Evolutionary conservation across 2,797 vertebrate species (phyloP), one percentile per base, ranked within the genome.

Genomic region (Sphenopsis melanotis): DNA sequence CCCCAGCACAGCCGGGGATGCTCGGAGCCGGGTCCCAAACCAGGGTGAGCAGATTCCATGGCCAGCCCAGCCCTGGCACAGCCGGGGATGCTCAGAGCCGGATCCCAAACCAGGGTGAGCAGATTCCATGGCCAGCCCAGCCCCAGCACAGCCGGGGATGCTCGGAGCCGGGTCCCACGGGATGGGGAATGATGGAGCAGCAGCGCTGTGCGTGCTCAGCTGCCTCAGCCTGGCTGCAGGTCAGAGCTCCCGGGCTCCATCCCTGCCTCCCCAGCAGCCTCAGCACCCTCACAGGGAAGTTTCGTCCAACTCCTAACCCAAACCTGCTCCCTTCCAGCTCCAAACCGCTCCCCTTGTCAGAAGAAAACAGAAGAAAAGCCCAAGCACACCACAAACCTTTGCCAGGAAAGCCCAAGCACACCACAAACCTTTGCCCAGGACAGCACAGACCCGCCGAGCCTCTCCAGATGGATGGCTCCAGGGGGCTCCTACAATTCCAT

Each of bases 181-280:
- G n/a, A n/a, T n/a, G n/a, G 4, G 36, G 8, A 16, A 21, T 0
- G n/a, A 24, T 0, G 7, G 50, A 68, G 59, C 91, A 55, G 78
- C 37, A 5, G 42, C 0, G 2, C 55, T 8, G 24, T 0, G 0
- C 0, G 32, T 1, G 6, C 46, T 12, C 46, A 47, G 66, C 63
- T 34, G 56, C 71, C 42, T 7, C 4, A 27, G 60, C 47, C 66
- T 0, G 23, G 42, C 12, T 29, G 27, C 64, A 7, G 53, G 13
- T 5, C 39, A 34, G 32, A 60, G 79, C 26, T 7, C 2, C 60
- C 60, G 13, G 60, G n/a, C n/a, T 68, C 68, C 3, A 2, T 9
- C 72, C 34, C 71, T 12, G 41, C 57, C n/a, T 20, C 46, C 13
- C 29, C 13, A 27, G 47, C 20, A 47, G 30, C 69, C 32, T 22